Evolutionary conservation across 2,113 vertebrate genomes (phyloP).

Genomic region (Rhinoptilus africanus): DNA sequence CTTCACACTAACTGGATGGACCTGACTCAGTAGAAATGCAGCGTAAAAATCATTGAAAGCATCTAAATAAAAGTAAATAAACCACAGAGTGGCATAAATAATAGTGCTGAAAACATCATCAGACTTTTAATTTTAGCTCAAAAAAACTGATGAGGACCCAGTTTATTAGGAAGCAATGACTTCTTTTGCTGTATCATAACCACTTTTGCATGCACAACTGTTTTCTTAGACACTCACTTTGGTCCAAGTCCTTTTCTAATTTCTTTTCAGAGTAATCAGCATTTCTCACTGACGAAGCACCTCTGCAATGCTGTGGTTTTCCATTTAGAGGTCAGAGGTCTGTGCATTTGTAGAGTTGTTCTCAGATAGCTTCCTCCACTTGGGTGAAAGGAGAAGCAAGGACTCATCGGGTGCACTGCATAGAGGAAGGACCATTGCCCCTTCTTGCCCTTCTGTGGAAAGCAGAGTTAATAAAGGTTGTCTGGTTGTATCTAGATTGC

Average conservation of each 20-base stretch:
- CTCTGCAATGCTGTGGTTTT: not conserved
- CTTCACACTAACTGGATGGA: not conserved
- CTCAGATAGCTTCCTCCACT: not conserved
- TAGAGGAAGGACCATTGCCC: not conserved
- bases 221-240: not conserved
- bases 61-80: slow-evolving; percentile 3
- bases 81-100: not conserved
- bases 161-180: not conserved
- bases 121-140: slow-evolving; percentile 4
- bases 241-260: not conserved
- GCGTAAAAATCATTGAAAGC: not conserved
- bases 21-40: slow-evolving; percentile 7
- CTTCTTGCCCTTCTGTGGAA: not conserved
- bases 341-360: not conserved
- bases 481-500: not conserved
- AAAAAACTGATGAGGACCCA: not conserved
- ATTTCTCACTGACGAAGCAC: not conserved
- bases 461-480: not conserved
- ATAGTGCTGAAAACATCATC: not conserved
- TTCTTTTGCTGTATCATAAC: not conserved
- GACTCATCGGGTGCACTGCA: not conserved
- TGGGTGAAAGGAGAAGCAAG: not conserved
- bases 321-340: not conserved
- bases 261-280: not conserved
- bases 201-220: not conserved